Base-by-base conservation (phyloP, 2,888 invertebrate genomes). In the Aphodius granarius region DNA sequence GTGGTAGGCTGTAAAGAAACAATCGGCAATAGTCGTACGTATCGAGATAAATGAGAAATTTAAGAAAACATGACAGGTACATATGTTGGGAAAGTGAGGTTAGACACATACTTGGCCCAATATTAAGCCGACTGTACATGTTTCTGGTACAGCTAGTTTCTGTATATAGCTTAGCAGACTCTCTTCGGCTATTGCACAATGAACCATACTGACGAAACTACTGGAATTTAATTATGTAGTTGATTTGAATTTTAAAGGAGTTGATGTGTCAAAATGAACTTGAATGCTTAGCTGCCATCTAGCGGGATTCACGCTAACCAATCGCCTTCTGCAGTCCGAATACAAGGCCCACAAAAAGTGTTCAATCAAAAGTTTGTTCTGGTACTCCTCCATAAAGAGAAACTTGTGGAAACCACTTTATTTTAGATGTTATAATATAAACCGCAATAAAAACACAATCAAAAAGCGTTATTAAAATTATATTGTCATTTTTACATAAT, bases 101-200 rank as follows among this genome's bases (percentile, higher is more conserved):
- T 76, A n/a, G n/a, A n/a, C n/a, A 79, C 83, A 85, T 88, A 94
- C 95, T 91, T 95, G 95, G 78, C 95, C 95, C 81, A 95, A 88
- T 83, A 95, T 93, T 83, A 95, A 89, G 78, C 95, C 95, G 78
- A 93, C 90, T 64, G 91, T 91, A 84, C 92, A 92, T 80, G 87
- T 89, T 83, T 92, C 91, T 78, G 91, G 87, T 76, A 90, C 89
- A 13, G 91, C 90, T 83, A 93, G 90, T 81, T 91, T 90, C 80
- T 90, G 89, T 80, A 95, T 87, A 87, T 94, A 94, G 80, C 90
- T 89, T 80, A 92, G 89, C 78, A 93, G 90, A 85, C 89, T 88
- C 85, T 93, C 92, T 79, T 93, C 93, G 19, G 93, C 91, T 83
- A 92, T 89, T 74, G 93, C 91, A 78, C 90, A 91, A 85, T 93